Evolutionary conservation across 2,797 vertebrate species (phyloP), one percentile per base, ranked within the genome.

Genomic region (Parauchenoglanis ngamensis): DNA sequence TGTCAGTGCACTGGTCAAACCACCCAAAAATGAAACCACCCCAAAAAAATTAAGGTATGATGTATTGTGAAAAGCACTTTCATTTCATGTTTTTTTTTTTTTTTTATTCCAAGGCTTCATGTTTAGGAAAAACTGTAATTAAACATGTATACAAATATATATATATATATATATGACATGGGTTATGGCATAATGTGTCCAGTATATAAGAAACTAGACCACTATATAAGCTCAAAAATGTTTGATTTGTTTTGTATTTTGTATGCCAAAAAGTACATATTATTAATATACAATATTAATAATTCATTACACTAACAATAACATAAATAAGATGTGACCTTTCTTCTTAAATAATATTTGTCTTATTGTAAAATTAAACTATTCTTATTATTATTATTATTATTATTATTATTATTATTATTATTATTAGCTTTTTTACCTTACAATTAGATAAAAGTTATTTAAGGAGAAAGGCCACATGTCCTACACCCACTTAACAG

Each of bases 401-500:
- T 83, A 49, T 67, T 70, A 57, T 56, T 72, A 57, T 70, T 70
- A 56, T 59, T 59, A 56, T 72, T 73, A 11, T 59, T 19, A 6
- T 46, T 49, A 7, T 49, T 49, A 49, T 49, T 49, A 7, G 10
- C 10, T 49, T 49, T 7, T 49, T 49, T 49, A 0, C 40, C 61
- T 63, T 81, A 61, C 67, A 73, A 70, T 88, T 63, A 52, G 19
- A 68, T 49, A 73, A 75, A 84, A n/a, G 86, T 86, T 57, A 86
- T 88, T 89, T 77, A 46, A 86, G 59, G 54, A 81, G 61, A 77
- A 88, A 84, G 76, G 85, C 70, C 82, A 77, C 75, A 86, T 85
- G 59, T 49, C 52, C 84, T 44, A n/a, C 73, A 75, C 63, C 28
- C 84, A 81, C 86, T 86, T 86, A 89, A 73, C 85, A 84, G 73